Evolutionary conservation across 2,888 invertebrate genomes (phyloP).

Genomic region (Epirrhoe tristata): DNA sequence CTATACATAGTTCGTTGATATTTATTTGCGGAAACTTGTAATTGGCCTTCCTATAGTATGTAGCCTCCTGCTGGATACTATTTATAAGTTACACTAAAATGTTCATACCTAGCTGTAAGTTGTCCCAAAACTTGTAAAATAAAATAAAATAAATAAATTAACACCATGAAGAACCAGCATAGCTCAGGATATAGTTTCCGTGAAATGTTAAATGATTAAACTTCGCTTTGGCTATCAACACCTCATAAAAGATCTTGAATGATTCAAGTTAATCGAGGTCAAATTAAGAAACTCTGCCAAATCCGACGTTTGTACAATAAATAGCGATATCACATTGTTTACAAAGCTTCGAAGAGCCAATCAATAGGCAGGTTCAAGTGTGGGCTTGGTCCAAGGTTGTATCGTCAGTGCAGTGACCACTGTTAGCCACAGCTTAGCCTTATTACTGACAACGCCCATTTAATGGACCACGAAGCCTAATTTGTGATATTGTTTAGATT

Average conservation of each 20-base stretch:
- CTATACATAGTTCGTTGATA: too few relatives aligned
- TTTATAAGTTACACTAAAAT: too few relatives aligned
- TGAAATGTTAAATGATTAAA: too few relatives aligned
- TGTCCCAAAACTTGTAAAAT: too few relatives aligned
- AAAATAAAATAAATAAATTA: too few relatives aligned
- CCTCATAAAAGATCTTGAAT: neutral
- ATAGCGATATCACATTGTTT: neutral
- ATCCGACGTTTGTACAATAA: neutral
- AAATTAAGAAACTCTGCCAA: neutral
- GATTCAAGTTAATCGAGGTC: neutral
- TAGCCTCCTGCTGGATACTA: too few relatives aligned
- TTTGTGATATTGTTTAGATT: slow-evolving; percentile 30
- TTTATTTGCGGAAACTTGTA: too few relatives aligned
- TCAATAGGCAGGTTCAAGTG: slow-evolving; percentile 11
- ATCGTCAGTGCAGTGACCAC: slow-evolving; percentile 40
- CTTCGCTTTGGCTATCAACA: neutral
- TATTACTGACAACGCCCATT: slow-evolving; percentile 39
- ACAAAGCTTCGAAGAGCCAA: slow-evolving; percentile 1
- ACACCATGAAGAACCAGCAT: too few relatives aligned
- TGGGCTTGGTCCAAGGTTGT: slow-evolving; percentile 25
- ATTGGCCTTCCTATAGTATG: too few relatives aligned
- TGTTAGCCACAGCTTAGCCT: slow-evolving; percentile 46
- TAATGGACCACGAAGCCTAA: slow-evolving; percentile 32
- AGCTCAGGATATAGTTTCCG: too few relatives aligned
- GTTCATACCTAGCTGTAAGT: too few relatives aligned